Evolutionary conservation across 2,888 invertebrate genomes (phyloP), one percentile per base, ranked within the genome.

Genomic region (Drosophila leonis): DNA sequence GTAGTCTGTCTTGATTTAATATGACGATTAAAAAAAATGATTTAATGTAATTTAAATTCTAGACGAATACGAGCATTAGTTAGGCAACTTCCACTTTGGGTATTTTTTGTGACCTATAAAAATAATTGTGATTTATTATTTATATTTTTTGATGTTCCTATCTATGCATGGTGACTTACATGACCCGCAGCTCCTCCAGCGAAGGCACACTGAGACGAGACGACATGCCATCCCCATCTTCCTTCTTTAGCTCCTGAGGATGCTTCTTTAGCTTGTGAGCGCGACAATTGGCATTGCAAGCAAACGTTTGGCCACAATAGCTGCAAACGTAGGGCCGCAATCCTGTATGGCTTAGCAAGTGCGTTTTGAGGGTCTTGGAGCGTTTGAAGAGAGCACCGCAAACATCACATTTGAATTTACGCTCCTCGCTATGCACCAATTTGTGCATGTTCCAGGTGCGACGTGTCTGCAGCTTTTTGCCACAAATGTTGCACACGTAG

Each of bases 401-500:
- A 27, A 90, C 91, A 48, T 92, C 89, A 67, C 93, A 93, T 72
- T 93, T 92, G 37, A 90, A 91, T 39, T 88, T 90, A 4, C 92
- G 92, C 18, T 90, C 90, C 57, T 93, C 92, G 13, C 90, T 91
- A 65, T 93, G 93, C 3, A 93, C 92, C 31, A 93, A 81, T 66
- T 94, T 92, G 76, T 94, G 94, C 92, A 93, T 93, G 42, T 93
- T 90, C 51, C 94, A 90, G 0, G 94, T 94, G 37, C 94, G 90
- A 13, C 93, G 91, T 4, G 94, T 94, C 64, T 93, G 93, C 13
- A 94, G 81, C 68, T 92, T 83, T 15, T 89, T 69, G 6, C 93
- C 93, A 76, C 94, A 94, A 52, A 92, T 90, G 8, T 92, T 92
- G 72, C 94, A 94, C 13, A 91, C 91, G 69, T 92, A 94, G 9